These are phyloP conservation scores for Parauchenoglanis punctatus DNA, from an alignment of 2,797 vertebrate genomes.

Conservation along the genomic window DNA sequence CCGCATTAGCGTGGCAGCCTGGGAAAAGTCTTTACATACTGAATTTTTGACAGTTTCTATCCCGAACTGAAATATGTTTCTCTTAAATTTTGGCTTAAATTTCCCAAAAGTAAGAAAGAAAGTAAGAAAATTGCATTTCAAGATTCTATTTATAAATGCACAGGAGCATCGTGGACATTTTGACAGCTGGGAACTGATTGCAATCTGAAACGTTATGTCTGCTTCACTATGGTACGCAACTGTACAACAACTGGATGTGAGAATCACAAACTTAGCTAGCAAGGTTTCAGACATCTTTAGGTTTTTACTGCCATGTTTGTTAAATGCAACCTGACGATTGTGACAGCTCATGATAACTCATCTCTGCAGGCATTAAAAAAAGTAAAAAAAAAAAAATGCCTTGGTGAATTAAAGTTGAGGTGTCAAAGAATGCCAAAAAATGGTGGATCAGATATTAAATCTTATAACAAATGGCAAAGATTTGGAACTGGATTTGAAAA, in stretches of 20 bases:
- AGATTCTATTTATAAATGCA: neutral
- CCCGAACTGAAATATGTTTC: neutral
- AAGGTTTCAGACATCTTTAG: neutral
- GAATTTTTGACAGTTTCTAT: neutral
- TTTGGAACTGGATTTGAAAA: neutral
- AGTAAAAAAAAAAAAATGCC: neutral
- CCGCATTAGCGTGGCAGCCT: neutral
- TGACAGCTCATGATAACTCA: neutral
- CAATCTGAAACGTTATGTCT: neutral
- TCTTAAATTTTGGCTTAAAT: neutral
- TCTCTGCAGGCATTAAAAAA: neutral
- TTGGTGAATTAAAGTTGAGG: neutral
- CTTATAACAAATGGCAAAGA: neutral
- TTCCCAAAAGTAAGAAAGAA: neutral
- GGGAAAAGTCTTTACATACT: neutral
- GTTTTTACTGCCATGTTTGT: neutral
- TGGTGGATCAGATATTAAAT: neutral
- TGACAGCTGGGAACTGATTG: neutral
- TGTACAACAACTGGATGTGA: neutral
- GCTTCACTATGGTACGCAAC: neutral
- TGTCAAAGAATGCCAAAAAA: neutral
- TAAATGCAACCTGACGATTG: neutral
- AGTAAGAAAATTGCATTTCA: neutral
- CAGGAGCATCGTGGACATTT: neutral
- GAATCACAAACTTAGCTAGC: no score